These are phyloP conservation scores for Cebidichthys violaceus DNA, from an alignment of 2,113 vertebrate species.

Conservation along the genomic window DNA sequence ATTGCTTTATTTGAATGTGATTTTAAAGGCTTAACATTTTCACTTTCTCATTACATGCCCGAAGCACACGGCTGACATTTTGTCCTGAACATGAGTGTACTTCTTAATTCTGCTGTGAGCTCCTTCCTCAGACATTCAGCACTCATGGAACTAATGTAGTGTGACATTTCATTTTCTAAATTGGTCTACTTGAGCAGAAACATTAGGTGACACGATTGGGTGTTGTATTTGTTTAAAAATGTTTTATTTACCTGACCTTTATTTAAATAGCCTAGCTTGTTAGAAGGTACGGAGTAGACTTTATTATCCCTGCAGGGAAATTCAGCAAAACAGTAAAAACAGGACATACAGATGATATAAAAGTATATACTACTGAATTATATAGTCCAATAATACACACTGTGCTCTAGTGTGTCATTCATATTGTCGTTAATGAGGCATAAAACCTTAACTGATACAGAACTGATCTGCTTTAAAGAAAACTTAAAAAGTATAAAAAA, in stretches of 20 bases:
- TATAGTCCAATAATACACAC: neutral
- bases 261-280: neutral
- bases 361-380: neutral
- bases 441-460: neutral
- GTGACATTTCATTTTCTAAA: slow-evolving; percentile 60
- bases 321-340: neutral
- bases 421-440: neutral
- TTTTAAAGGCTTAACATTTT: slow-evolving; percentile 31
- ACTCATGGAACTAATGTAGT: slow-evolving; percentile 8
- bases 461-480: neutral
- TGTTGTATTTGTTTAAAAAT: slow-evolving; percentile 13
- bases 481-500: neutral
- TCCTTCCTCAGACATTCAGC: slow-evolving; percentile 16
- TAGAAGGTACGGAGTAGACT: neutral
- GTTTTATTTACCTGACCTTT: slow-evolving; percentile 41
- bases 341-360: neutral
- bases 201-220: neutral
- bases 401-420: neutral
- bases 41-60: slow-evolving; percentile 22
- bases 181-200: slow-evolving; percentile 22
- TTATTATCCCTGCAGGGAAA: slow-evolving; percentile 6
- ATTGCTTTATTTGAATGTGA: slow-evolving; percentile 15
- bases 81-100: slow-evolving; percentile 28
- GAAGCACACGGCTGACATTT: slow-evolving; percentile 54
- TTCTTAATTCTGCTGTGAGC: slow-evolving; percentile 35